Conservation (phyloP, 1,140 invertebrate genomes). For the Euschistus heros region DNA sequence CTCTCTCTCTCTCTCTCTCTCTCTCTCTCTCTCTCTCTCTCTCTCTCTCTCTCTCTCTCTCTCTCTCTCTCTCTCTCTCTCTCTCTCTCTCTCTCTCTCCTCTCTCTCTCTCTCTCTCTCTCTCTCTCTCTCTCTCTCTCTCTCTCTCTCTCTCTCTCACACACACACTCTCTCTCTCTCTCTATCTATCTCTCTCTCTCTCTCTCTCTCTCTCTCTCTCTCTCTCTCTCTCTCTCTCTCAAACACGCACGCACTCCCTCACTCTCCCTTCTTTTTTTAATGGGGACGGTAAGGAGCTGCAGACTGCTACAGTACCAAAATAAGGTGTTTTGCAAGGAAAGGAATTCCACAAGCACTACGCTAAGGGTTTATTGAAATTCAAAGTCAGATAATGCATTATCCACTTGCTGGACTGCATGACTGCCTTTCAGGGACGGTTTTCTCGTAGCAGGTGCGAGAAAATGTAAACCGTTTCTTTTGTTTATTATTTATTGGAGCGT, state of each 20-base stretch:
- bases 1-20: neutral
- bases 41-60: neutral
- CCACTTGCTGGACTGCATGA: too few relatives aligned
- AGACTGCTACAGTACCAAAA: too few relatives aligned
- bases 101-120: slow-evolving; percentile 11
- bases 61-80: neutral
- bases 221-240: slow-evolving; percentile 22
- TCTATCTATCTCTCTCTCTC: slow-evolving; percentile 16
- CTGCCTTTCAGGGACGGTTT: too few relatives aligned
- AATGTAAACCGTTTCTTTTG: too few relatives aligned
- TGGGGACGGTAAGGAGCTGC: too few relatives aligned
- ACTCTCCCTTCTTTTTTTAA: too few relatives aligned
- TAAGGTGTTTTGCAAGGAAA: too few relatives aligned
- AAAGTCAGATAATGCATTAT: too few relatives aligned
- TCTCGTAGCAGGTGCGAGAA: too few relatives aligned
- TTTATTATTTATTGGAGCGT: too few relatives aligned
- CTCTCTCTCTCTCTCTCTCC: neutral
- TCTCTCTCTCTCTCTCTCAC: slow-evolving; percentile 12
- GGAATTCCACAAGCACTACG: too few relatives aligned
- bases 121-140: slow-evolving; percentile 15
- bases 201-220: slow-evolving; percentile 23
- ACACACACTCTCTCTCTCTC: slow-evolving; percentile 11
- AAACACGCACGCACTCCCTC: neutral
- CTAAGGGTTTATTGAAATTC: too few relatives aligned
- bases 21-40: neutral